Evolutionary conservation across 2,113 vertebrate genomes (phyloP), one percentile per base, ranked within the genome.

Genomic region (Formicarius rufipectus): DNA sequence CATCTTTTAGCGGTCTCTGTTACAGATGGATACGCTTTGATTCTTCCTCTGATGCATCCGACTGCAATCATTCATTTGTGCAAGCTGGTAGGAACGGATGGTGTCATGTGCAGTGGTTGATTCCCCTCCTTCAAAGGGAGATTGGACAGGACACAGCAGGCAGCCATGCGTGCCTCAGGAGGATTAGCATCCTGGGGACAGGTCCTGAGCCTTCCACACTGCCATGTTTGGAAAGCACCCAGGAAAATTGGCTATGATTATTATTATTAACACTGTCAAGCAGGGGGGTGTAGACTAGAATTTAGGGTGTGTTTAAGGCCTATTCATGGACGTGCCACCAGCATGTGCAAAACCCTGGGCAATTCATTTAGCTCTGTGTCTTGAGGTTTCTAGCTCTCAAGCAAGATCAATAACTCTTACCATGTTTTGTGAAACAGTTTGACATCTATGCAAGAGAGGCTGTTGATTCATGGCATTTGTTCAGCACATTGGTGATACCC

Each of bases 71-170:
- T 76, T 58, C 39, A 25, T 89, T 84, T 80, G 31, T 76, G 67
- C 50, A 83, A 87, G 69, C 71, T 42, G n/a, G 40, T 62, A 87
- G 50, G 62, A 92, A 62, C 0, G 0, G 18, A 42, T 7, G 11
- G 50, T 62, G 67, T 83, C 74, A 69, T 1, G 8, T 0, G 1
- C 49, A 55, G 30, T 6, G 25, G 40, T 22, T 44, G 22, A n/a
- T 60, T 89, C 53, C 58, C 64, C 44, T 76, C 53, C n/a, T 73
- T 76, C 68, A 62, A 63, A 79, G 53, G 62, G 40, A 62, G 59
- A 69, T 42, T 1, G 1, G 53, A 77, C 55, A 27, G 33, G 27
- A 67, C 18, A n/a, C 0, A 0, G 47, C 10, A 68, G 60, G 52
- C 23, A 89, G 67, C 23, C 2, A 0, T 6, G 19, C 0, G 0